phyloP scores from a whole-genome alignment of 2,113 vertebrate genomes.

The Microcebus tavaratra region DNA sequence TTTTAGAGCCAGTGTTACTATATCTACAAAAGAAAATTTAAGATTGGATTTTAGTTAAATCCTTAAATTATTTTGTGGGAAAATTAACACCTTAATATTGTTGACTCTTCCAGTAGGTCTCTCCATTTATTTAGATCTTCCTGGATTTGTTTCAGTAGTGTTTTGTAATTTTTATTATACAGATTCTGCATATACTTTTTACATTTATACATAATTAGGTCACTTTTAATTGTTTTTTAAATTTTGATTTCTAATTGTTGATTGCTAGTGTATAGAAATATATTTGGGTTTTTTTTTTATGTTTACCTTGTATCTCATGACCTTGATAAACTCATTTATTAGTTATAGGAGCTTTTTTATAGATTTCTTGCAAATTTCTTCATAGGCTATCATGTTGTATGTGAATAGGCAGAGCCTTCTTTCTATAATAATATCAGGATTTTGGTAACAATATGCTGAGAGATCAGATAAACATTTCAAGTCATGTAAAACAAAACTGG shows the following conservation, averaged over 20 bases:
- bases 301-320: background rate
- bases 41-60: conserved; percentile 36
- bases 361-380: background rate
- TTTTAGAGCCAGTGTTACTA: background rate
- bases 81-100: background rate
- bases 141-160: background rate
- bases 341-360: background rate
- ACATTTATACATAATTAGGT: background rate
- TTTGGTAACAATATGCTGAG: conserved; percentile 9
- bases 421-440: background rate
- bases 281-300: background rate
- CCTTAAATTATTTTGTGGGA: background rate
- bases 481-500: background rate
- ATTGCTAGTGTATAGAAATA: background rate
- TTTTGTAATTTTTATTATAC: background rate
- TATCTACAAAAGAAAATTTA: background rate
- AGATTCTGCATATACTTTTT: background rate
- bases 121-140: background rate
- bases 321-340: background rate
- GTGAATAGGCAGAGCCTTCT: background rate
- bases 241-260: background rate
- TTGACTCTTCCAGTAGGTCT: background rate
- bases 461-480: conserved; percentile 33
- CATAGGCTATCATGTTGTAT: background rate
- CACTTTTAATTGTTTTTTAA: background rate